Evolutionary conservation across 2,797 vertebrate species (phyloP).

Genomic region (Artibeus jamaicensis): DNA sequence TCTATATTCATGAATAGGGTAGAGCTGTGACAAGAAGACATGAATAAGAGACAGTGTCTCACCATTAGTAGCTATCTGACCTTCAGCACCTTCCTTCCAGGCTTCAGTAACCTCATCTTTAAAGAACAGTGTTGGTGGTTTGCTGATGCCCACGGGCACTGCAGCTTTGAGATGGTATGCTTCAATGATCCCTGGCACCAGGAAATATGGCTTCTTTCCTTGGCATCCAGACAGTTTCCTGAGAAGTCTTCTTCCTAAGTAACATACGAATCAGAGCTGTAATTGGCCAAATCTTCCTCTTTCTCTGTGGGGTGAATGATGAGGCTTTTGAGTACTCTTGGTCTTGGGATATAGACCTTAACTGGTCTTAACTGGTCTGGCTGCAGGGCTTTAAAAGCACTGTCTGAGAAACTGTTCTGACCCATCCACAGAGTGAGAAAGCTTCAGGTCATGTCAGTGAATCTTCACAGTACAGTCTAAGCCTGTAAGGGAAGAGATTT

Average conservation of each 20-base stretch:
- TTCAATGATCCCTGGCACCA: background rate
- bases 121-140: background rate
- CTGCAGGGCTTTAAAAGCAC: background rate
- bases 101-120: background rate
- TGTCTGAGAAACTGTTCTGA: background rate
- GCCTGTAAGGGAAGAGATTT: background rate
- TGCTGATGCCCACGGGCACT: background rate
- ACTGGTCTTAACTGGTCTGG: background rate
- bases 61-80: background rate
- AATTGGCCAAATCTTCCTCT: background rate
- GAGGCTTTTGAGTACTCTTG: background rate
- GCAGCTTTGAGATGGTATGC: background rate
- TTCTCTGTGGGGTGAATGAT: background rate
- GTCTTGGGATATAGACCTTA: background rate
- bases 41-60: background rate
- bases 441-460: background rate
- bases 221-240: background rate
- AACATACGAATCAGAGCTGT: background rate
- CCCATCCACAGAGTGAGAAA: background rate
- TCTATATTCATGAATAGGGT: background rate
- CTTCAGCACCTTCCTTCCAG: background rate
- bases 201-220: background rate
- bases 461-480: rapidly evolving
- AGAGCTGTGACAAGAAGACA: background rate
- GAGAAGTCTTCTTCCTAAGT: background rate